A percentile compares a stretch with the other conserved stretches of the same genome.
phyloP scores from a whole-genome alignment of 1,140 invertebrate genomes.

The Saccostrea echinata region DNA sequence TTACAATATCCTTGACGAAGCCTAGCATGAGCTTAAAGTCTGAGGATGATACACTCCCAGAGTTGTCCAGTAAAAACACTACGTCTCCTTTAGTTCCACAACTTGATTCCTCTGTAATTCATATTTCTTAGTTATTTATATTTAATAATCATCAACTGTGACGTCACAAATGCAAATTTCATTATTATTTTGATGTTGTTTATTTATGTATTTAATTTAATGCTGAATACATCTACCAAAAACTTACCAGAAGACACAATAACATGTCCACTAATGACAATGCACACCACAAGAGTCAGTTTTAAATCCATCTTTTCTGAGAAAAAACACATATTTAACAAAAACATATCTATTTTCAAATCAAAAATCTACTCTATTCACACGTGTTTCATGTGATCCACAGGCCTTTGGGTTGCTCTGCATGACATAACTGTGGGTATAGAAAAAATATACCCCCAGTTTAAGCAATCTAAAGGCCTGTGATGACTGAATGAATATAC shows the following conservation, averaged over 20 bases:
- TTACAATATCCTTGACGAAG: neutral
- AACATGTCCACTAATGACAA: neutral
- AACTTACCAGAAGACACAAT: neutral
- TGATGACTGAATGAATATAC: no score
- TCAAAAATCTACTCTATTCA: no score
- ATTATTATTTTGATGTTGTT: no score
- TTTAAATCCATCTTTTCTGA: neutral
- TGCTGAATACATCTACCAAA: neutral
- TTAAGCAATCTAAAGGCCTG: no score
- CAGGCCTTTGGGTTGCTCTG: no score
- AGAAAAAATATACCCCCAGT: no score
- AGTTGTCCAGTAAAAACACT: slow-evolving; percentile 14
- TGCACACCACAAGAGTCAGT: neutral
- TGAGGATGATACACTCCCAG: neutral
- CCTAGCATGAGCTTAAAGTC: neutral
- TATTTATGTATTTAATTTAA: no score
- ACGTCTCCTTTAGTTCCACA: slow-evolving; percentile 40
- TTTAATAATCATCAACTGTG: no score
- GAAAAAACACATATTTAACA: neutral
- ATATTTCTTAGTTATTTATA: neutral
- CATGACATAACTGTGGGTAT: no score
- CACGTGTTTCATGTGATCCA: no score
- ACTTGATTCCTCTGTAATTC: neutral
- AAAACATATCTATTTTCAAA: no score
- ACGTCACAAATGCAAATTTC: no score